These are phyloP conservation scores for Dryomyza anilis DNA, from an alignment of 2,888 invertebrate species.

Conservation along the genomic window DNA sequence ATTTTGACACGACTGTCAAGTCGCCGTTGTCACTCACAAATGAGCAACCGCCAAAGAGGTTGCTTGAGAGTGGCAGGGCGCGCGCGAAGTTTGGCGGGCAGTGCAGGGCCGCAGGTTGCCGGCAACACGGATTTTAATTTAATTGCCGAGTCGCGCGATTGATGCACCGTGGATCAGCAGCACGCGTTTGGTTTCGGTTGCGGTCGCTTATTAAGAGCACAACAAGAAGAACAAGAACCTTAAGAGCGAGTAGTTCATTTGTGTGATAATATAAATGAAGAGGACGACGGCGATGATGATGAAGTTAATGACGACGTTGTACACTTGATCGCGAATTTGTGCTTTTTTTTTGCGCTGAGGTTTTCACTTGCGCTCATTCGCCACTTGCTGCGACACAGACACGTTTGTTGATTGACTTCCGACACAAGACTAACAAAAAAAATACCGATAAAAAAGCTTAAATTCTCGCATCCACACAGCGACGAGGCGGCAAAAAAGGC, in stretches of 20 bases:
- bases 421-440: conserved; percentile 57
- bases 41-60: neutral
- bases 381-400: conserved; percentile 25
- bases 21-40: no score
- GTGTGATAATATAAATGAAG: no score
- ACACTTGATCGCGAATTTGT: no score
- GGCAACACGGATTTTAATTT: conserved; percentile 6
- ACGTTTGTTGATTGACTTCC: conserved; percentile 62
- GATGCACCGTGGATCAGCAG: neutral
- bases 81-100: neutral
- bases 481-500: conserved; percentile 32
- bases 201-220: neutral
- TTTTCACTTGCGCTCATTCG: conserved; percentile 23
- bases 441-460: conserved; percentile 37
- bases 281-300: no score
- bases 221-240: neutral
- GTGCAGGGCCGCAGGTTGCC: neutral
- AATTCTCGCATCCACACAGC: conserved; percentile 14
- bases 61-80: neutral
- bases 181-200: neutral
- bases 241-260: neutral
- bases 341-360: neutral
- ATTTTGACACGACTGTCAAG: conserved; percentile 38
- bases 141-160: conserved; percentile 13
- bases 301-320: no score